Percentiles rank a stretch among this genome's conserved stretches.
phyloP scores from a whole-genome alignment of 2,113 vertebrate genomes.

The Toxotes jaculatrix region DNA sequence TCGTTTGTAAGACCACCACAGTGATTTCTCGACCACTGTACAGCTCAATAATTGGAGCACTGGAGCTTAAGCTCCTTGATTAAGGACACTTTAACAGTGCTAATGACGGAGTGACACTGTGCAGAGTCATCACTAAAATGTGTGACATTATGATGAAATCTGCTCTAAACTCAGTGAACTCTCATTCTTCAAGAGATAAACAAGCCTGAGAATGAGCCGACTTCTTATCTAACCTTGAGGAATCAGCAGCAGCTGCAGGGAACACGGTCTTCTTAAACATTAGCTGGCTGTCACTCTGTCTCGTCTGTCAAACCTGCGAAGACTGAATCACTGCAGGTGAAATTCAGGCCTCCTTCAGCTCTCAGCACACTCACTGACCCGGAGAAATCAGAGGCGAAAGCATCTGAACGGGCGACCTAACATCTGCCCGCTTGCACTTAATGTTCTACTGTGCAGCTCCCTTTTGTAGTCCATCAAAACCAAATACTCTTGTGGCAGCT shows the following conservation, averaged over 20 bases:
- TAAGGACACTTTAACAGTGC: not conserved
- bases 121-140: not conserved
- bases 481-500: constrained; percentile 26
- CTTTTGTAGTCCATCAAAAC: constrained; percentile 22
- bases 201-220: not conserved
- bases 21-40: not conserved
- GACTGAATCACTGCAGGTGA: constrained; percentile 6
- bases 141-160: not conserved
- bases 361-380: not conserved
- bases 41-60: not conserved
- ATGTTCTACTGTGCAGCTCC: not conserved
- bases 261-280: not conserved
- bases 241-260: not conserved
- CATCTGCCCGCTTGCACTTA: not conserved
- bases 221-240: not conserved
- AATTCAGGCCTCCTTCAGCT: not conserved
- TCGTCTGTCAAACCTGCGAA: not conserved
- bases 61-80: not conserved
- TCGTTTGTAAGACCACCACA: no score
- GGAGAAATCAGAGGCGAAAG: not conserved
- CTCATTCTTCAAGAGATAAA: not conserved
- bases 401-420: constrained; percentile 7
- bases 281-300: not conserved
- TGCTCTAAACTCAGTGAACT: not conserved
- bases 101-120: not conserved